These are phyloP conservation scores for Corythoichthys intestinalis DNA, from an alignment of 2,113 vertebrate genomes.

Conservation along the genomic window DNA sequence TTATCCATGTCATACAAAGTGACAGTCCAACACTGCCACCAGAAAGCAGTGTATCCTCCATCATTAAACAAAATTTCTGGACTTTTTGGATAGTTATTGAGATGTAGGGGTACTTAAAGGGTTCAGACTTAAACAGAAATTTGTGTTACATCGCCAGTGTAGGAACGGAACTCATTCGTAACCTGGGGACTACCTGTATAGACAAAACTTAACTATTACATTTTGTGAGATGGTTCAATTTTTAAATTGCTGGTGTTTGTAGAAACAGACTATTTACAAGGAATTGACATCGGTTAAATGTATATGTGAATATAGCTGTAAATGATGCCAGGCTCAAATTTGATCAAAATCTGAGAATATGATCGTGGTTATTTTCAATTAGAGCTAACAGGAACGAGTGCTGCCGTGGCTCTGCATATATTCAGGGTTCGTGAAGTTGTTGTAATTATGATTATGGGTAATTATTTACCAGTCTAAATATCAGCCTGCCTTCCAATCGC, in stretches of 20 bases:
- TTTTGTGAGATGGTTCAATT: constrained; percentile 44
- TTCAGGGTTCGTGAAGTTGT: constrained; percentile 69
- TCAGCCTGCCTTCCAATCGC: constrained; percentile 72
- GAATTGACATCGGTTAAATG: constrained; percentile 23
- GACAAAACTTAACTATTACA: constrained; percentile 23
- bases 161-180: too few relatives aligned
- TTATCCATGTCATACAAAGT: too few relatives aligned
- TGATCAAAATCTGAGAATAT: constrained; percentile 7
- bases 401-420: constrained; percentile 58
- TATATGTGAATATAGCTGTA: constrained; percentile 48
- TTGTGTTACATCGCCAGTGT: too few relatives aligned
- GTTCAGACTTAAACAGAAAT: too few relatives aligned
- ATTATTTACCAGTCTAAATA: constrained; percentile 60
- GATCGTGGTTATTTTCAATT: constrained; percentile 19
- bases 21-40: too few relatives aligned
- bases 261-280: constrained; percentile 19
- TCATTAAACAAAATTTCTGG: too few relatives aligned
- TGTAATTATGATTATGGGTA: constrained; percentile 56
- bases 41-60: too few relatives aligned
- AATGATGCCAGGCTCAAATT: constrained; percentile 28
- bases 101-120: too few relatives aligned
- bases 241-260: constrained; percentile 52
- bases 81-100: too few relatives aligned
- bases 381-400: constrained; percentile 44
- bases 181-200: too few relatives aligned